Conservation (phyloP, 2,113 vertebrate species). For the Nothocercus nigrocapillus region DNA sequence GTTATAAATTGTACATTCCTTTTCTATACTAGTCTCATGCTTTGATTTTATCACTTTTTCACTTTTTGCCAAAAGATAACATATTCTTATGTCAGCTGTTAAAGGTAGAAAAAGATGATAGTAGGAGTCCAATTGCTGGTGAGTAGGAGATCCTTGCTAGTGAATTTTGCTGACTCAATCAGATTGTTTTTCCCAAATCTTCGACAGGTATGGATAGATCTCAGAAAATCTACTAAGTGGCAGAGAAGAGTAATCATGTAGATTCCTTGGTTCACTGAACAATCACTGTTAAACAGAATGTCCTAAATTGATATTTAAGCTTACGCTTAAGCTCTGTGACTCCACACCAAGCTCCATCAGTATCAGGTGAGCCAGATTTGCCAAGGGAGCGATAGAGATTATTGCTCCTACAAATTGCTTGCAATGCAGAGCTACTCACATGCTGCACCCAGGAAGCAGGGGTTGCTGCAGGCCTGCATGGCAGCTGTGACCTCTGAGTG, state of each 20-base stretch:
- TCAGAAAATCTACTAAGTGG: not conserved
- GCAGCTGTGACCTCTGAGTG: not conserved
- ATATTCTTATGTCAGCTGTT: not conserved
- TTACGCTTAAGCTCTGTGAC: slow-evolving; percentile 1
- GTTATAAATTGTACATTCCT: not conserved
- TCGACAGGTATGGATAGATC: not conserved
- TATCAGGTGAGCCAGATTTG: not conserved
- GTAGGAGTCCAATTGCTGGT: not conserved
- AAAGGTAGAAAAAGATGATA: not conserved
- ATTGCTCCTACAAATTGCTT: not conserved
- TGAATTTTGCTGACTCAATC: not conserved
- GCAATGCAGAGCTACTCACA: not conserved
- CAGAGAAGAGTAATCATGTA: not conserved
- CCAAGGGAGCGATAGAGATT: not conserved
- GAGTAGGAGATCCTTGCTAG: not conserved
- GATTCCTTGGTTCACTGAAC: not conserved
- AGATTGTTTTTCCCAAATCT: not conserved
- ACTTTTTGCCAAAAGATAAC: not conserved
- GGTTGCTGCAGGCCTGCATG: rapidly evolving
- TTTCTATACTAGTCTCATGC: not conserved
- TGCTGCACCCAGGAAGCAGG: not conserved
- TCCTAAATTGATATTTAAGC: not conserved
- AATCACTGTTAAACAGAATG: not conserved
- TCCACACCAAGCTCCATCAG: not conserved
- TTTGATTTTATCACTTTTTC: not conserved